Percentiles rank a stretch among this genome's conserved stretches.
Evolutionary conservation across 37 sponge, comb jelly and placozoan genomes (phyloP).

Genomic region (Aphrocallistes beatrix): DNA sequence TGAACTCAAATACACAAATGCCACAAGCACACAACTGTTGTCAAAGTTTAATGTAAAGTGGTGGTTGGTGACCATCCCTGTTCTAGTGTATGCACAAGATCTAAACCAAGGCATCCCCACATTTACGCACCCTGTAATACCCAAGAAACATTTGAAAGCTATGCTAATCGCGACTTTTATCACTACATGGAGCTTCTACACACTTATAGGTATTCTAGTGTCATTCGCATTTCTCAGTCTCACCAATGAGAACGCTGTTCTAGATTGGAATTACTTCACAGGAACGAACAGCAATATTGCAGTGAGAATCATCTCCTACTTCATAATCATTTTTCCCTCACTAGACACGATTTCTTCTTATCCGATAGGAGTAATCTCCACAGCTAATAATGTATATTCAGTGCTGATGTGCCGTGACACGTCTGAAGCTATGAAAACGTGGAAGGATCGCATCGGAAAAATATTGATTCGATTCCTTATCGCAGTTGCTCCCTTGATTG

Average conservation of each 20-base stretch:
- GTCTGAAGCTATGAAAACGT: conserved; percentile 7
- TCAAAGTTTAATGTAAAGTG: conserved; percentile 33
- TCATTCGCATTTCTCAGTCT: conserved; percentile 47
- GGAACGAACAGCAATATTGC: background rate
- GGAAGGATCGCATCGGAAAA: conserved; percentile 18
- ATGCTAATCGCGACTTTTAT: conserved; percentile 38
- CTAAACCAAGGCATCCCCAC: conserved; percentile 68
- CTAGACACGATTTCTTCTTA: conserved; percentile 75
- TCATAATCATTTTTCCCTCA: conserved; percentile 72
- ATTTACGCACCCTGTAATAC: conserved; percentile 46
- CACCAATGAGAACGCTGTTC: conserved; percentile 53
- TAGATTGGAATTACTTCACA: conserved; percentile 47
- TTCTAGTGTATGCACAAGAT: conserved; percentile 60
- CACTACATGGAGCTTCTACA: conserved; percentile 36
- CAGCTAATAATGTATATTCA: conserved; percentile 56
- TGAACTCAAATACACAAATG: background rate
- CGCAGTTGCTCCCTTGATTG: conserved; percentile 44
- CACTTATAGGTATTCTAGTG: conserved; percentile 48
- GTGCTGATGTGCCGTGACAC: conserved; percentile 42
- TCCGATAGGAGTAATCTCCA: conserved; percentile 48
- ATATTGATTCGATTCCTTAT: conserved; percentile 28
- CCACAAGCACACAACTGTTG: background rate
- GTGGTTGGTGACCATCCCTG: conserved; percentile 58
- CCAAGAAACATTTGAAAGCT: conserved; percentile 39
- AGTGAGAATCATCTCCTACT: conserved; percentile 54